These are phyloP conservation scores for Australoheros facetus DNA, from an alignment of 2,797 vertebrate species.

Conservation along the genomic window DNA sequence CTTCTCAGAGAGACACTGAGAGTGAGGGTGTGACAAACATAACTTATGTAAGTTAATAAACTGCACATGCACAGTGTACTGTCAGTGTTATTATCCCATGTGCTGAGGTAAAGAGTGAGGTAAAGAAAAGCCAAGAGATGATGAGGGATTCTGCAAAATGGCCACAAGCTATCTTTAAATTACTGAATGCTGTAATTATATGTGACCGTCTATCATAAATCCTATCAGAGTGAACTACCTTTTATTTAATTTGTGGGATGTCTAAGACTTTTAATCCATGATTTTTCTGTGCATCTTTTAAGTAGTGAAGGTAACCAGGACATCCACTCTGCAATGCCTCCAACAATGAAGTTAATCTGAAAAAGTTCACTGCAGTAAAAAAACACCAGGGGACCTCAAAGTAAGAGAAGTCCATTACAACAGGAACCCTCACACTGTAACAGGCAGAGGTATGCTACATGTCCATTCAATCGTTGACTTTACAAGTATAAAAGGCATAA, in stretches of 20 bases:
- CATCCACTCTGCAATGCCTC: constrained; percentile 35
- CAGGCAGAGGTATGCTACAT: constrained; percentile 1
- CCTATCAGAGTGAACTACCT: constrained; percentile 34
- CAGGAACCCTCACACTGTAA: neutral
- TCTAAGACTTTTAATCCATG: constrained; percentile 27
- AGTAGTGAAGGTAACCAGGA: constrained; percentile 52
- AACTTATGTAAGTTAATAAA: constrained; percentile 47
- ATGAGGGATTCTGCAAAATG: constrained; percentile 40
- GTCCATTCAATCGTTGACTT: constrained; percentile 28
- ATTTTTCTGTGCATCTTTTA: neutral
- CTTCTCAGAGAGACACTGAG: constrained; percentile 37
- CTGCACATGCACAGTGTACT: constrained; percentile 1
- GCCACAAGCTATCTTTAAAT: constrained; percentile 51
- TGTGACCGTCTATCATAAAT: constrained; percentile 49
- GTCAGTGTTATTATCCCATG: constrained; percentile 27
- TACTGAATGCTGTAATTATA: constrained; percentile 43
- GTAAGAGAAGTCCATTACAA: constrained; percentile 28
- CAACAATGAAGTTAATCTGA: constrained; percentile 44
- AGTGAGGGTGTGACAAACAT: constrained; percentile 60
- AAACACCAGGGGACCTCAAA: neutral
- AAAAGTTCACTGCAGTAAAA: constrained; percentile 40
- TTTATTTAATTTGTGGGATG: constrained; percentile 39
- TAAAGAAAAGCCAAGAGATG: constrained; percentile 16
- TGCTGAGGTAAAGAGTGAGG: constrained; percentile 14
- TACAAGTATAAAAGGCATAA: constrained; percentile 24